Base-by-base conservation (phyloP, 1,140 invertebrate genomes). In the Papilio dardanus region DNA sequence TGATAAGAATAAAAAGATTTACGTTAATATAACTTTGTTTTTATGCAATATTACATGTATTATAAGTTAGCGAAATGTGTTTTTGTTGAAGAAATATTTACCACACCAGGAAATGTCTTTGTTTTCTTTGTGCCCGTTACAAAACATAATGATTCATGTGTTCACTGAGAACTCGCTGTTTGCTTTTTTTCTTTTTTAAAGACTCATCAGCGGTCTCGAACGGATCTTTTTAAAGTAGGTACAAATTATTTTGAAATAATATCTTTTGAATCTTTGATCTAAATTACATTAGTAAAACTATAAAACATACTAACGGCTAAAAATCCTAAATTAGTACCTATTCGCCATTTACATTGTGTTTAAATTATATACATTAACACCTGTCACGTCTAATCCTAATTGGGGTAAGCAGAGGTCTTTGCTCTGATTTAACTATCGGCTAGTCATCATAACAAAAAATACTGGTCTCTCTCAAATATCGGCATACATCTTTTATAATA, bases 111-210 rank as follows among this genome's bases (percentile, higher is more conserved):
- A 73, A 58, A 40, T 58, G 30, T 73, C 71, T 73, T 73, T 73
- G 71, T 73, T 73, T 73, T 73, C 71, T 73, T 73, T 73, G 71
- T 73, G 42, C 31, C 50, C 71, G 71, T 58, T 58, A 73, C 71
- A 35, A 69, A 33, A 69, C 35, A 40, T 46, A 68, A 73, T 73
- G 71, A 73, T 58, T 73, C 71, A 73, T 73, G 31, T 73, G 16
- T n/a, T 31, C 30, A 54, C 28, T 73, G 33, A 73, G 28, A 58
- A 69, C 67, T 28, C 35, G 37, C 19, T 35, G 35, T 19, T 24
- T 40, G 67, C 35, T 37, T 69, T 71, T 46, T 21, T 73, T 73
- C 19, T 21, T 54, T 54, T 73, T 69, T 69, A 12, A 69, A 37
- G 33, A 37, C 33, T 69, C 67, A 24, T 24, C 21, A 40, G 35